Percentiles rank a stretch among this genome's conserved stretches.
Evolutionary conservation across 2,113 vertebrate species (phyloP).

Genomic region (Anolis carolinensis): DNA sequence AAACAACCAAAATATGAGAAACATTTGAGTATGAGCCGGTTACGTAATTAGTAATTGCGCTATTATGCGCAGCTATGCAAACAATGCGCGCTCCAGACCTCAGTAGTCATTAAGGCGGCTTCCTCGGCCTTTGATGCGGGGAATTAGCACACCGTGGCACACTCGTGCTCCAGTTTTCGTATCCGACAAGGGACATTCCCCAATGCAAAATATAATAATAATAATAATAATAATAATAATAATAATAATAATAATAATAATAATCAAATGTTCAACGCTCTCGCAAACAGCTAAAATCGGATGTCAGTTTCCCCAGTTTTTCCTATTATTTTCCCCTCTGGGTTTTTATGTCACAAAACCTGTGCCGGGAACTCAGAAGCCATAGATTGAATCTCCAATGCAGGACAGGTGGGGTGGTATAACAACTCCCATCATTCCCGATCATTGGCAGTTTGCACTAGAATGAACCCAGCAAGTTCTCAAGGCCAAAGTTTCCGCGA

Average conservation of each 20-base stretch:
- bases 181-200: not conserved
- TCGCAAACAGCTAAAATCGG: too few species aligned
- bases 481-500: too few species aligned
- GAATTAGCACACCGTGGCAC: not conserved
- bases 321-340: too few species aligned
- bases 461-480: not conserved
- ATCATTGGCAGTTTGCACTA: not conserved
- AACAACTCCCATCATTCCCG: not conserved
- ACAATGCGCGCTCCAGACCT: not conserved
- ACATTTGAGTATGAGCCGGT: not conserved
- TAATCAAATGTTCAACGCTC: too few species aligned
- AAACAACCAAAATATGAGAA: not conserved
- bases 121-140: conserved; percentile 18
- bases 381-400: too few species aligned
- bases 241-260: too few species aligned
- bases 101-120: not conserved
- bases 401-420: not conserved
- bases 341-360: too few species aligned
- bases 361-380: too few species aligned
- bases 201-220: not conserved
- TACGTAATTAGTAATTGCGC: conserved; percentile 32
- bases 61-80: conserved; percentile 1
- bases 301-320: too few species aligned
- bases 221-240: too few species aligned
- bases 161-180: not conserved